Evolutionary conservation across 2,888 invertebrate genomes (phyloP).

Genomic region (Mystacides longicornis): DNA sequence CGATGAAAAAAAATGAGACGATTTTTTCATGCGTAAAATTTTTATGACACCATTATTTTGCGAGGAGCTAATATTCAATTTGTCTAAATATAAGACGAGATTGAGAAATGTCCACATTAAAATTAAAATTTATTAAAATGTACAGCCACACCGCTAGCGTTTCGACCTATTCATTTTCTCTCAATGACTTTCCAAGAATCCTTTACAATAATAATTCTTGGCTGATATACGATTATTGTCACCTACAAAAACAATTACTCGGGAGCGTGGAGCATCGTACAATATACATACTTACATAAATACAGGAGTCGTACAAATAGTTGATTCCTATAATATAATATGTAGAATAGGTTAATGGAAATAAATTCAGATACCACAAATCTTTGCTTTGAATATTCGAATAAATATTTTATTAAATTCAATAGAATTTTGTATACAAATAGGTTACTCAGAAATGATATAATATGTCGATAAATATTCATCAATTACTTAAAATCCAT

Average conservation of each 20-base stretch:
- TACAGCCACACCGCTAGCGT: neutral
- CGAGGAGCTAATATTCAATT: neutral
- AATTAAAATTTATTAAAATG: neutral
- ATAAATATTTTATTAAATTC: no score
- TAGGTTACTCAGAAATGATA: no score
- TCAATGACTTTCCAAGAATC: constrained; percentile 3
- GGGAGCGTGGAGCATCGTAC: neutral
- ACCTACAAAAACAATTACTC: constrained; percentile 25
- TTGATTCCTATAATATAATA: constrained; percentile 13
- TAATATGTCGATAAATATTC: no score
- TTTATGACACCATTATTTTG: constrained; percentile 1
- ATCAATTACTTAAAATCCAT: no score
- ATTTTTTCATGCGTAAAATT: neutral
- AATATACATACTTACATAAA: no score
- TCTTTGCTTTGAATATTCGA: no score
- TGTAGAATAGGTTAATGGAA: constrained; percentile 9
- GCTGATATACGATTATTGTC: constrained; percentile 25
- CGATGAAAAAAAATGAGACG: no score
- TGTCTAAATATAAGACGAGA: neutral
- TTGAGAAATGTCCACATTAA: neutral
- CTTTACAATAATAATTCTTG: constrained; percentile 13
- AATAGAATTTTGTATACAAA: no score
- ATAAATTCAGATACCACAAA: neutral
- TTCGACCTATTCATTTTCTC: neutral
- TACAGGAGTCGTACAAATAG: neutral